phyloP scores from a whole-genome alignment of 2,888 invertebrate species.

The Megastigmus dorsalis region DNA sequence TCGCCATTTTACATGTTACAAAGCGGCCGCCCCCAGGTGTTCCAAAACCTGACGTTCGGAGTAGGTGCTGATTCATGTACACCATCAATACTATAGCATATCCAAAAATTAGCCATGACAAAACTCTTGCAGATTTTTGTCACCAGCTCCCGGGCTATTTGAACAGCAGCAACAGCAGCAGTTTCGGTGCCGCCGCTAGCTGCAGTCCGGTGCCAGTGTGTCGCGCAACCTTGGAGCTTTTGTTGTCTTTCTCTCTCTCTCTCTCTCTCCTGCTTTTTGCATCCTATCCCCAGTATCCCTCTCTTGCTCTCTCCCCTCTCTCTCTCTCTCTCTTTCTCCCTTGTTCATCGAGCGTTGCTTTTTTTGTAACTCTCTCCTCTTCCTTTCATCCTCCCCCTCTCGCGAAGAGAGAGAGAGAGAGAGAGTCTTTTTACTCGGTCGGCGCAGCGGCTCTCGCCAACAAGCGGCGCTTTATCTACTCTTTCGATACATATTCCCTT shows the following conservation, averaged over 20 bases:
- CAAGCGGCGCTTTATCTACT: slow-evolving; percentile 6
- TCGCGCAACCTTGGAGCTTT: slow-evolving; percentile 57
- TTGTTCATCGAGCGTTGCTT: not conserved
- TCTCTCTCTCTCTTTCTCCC: not conserved
- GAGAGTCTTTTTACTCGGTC: not conserved
- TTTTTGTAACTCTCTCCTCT: not conserved
- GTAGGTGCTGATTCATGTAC: too few species aligned
- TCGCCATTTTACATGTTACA: too few species aligned
- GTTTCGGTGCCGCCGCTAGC: slow-evolving; percentile 16
- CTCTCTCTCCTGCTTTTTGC: too few species aligned
- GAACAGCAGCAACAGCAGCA: too few species aligned
- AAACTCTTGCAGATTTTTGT: too few species aligned
- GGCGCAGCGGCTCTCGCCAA: not conserved
- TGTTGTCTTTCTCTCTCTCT: slow-evolving; percentile 45
- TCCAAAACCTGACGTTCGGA: too few species aligned
- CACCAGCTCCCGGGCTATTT: too few species aligned
- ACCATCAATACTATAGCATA: too few species aligned
- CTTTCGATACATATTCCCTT: not conserved
- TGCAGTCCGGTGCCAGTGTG: slow-evolving; percentile 60
- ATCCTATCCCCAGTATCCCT: too few species aligned
- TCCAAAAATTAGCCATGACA: too few species aligned
- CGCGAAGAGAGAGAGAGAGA: too few species aligned
- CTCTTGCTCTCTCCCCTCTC: slow-evolving; percentile 8
- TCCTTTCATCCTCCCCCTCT: not conserved
- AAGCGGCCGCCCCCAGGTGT: too few species aligned